Evolutionary conservation across 2,797 vertebrate genomes (phyloP), one percentile per base, ranked within the genome.

Genomic region (Acrocephalus scirpaceus): DNA sequence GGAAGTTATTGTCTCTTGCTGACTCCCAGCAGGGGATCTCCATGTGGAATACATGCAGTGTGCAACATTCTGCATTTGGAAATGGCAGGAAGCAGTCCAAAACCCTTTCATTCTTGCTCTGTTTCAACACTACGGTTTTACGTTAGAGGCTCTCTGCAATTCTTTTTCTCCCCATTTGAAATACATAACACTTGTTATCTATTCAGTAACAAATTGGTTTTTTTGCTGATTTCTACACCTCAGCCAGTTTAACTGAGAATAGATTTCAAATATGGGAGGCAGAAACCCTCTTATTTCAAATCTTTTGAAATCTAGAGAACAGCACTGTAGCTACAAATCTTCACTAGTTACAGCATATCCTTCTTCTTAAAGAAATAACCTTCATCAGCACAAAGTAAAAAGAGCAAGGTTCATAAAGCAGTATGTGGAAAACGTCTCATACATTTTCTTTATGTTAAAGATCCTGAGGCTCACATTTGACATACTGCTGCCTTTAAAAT

Each of bases 151-250:
- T 22, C 7, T 57, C 29, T 40, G 25, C 32, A 72, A 47, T 54
- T 93, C 3, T 30, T 88, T 77, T 74, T 42, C 25, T 73, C 8
- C 15, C 27, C 3, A 23, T 58, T 87, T 60, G 40, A 73, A 86
- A 65, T 8, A 77, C 50, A 21, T 86, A 86, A 70, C 32, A 38
- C 23, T 80, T 81, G 21, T 62, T 89, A 69, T 72, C 42, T 89
- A 38, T 69, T 62, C 60, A 76, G 47, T 54, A 87, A n/a, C 10
- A 72, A 96, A 79, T 53, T 19, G 7, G 3, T 0, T 21, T 83
- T 93, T 90, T 65, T 92, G 5, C 34, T 85, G 56, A 32, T 79
- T 92, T 90, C 86, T 85, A 11, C 64, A 38, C 66, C 30, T 86
- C 21, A 18, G n/a, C 0, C 1, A 42, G 18, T 62, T 64, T 90